Evolutionary conservation across 2,888 invertebrate genomes (phyloP), one percentile per base, ranked within the genome.

Genomic region (Temnothorax rugatulus): DNA sequence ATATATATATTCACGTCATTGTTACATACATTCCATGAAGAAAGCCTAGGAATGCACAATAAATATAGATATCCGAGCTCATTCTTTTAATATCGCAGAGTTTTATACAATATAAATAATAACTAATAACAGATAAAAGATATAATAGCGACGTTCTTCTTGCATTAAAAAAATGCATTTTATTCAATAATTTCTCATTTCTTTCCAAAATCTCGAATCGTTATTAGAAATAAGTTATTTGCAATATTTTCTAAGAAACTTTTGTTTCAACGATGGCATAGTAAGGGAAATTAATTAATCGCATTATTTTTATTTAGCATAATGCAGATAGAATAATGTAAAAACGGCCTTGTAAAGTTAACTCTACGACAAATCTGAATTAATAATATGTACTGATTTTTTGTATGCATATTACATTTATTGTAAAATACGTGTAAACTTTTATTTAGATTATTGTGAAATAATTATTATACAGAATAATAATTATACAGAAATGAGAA

Each of bases 51-150:
- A 4, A 21, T 54, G 71, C 52, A 64, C 54, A 34, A 68, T 4
- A 13, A 25, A n/a, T 57, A 29, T 21, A 44, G 34, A 41, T 73
- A 59, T 52, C 9, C 13, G 29, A 59, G 29, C 11, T 81, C 15
- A 47, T 44, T 21, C 34, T 73, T 79, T 79, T 59, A 81, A 74
- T 59, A 73, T 61, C 18, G 74, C 59, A 47, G 38, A 74, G 13
- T 81, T 81, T 73, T 81, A 73, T 81, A 79, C 38, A 3, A 41
- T 21, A 57, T 18, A 21, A 73, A 69, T 13, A 13, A 15, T n/a
- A n/a, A 44, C 8, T 50, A 41, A n/a, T 29, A 29, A 29, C 7
- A 44, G 25, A 66, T 63, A 38, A 50, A 44, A 44, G 9, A 8
- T 34, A 38, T 18, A n/a, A 29, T n/a, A 54, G 15, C 21, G 7